phyloP scores from a whole-genome alignment of 1,140 invertebrate genomes.

The Drosophila rufa region DNA sequence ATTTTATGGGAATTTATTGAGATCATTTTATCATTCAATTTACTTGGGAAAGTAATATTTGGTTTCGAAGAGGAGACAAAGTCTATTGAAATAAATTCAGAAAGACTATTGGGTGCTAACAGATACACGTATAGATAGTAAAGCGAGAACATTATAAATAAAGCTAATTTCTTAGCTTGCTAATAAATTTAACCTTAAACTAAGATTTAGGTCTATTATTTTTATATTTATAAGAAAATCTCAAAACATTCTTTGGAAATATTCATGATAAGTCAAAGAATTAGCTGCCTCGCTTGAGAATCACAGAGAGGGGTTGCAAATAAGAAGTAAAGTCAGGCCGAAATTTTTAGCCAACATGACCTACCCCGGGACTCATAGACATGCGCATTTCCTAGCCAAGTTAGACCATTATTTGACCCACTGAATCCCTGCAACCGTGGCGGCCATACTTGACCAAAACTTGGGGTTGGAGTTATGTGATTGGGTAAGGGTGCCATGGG shows the following conservation, averaged over 20 bases:
- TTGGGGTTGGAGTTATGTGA: conserved; percentile 25
- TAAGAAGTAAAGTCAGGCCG: background rate
- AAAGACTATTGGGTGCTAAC: too few relatives aligned
- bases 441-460: conserved; percentile 41
- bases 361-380: conserved; percentile 14
- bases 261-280: too few relatives aligned
- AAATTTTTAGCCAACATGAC: conserved; percentile 6
- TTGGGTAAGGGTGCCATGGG: background rate
- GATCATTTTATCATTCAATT: too few relatives aligned
- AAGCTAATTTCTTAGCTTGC: too few relatives aligned
- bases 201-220: background rate
- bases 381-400: conserved; percentile 21
- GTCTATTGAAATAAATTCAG: too few relatives aligned
- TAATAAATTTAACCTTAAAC: too few relatives aligned
- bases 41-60: too few relatives aligned
- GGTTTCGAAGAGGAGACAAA: too few relatives aligned
- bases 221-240: too few relatives aligned
- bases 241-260: background rate
- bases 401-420: conserved; percentile 31
- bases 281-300: background rate
- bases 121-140: too few relatives aligned
- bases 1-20: background rate
- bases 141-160: too few relatives aligned
- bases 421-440: conserved; percentile 11
- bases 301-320: background rate